A percentile compares a stretch with the other conserved stretches of the same genome.
These are phyloP conservation scores for Cuculus canorus DNA, from an alignment of 2,797 vertebrate genomes.

Conservation along the genomic window DNA sequence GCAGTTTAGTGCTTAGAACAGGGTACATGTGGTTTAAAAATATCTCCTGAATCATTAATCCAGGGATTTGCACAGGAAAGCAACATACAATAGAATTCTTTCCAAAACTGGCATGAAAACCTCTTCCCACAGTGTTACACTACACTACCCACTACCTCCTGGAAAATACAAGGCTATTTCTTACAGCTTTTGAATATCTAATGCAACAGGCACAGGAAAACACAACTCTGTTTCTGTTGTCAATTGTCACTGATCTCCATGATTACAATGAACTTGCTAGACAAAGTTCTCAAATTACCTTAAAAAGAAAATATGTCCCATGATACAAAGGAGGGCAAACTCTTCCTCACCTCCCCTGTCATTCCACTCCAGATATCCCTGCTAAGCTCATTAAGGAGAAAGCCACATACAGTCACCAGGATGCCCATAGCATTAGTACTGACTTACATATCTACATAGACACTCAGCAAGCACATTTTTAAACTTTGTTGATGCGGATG, in stretches of 20 bases:
- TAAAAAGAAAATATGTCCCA: background rate
- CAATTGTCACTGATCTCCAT: background rate
- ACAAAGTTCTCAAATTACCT: background rate
- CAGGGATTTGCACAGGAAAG: background rate
- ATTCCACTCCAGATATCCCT: background rate
- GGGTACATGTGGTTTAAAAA: background rate
- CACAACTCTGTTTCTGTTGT: background rate
- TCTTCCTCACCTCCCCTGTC: background rate
- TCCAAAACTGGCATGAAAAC: background rate
- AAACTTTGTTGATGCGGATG: background rate
- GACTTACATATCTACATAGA: background rate
- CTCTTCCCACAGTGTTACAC: background rate
- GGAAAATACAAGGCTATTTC: background rate
- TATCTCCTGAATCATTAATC: background rate
- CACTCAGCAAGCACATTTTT: background rate
- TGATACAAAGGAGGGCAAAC: background rate
- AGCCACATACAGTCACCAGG: background rate
- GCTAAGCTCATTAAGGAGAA: background rate
- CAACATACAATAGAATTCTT: background rate
- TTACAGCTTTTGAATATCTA: background rate
- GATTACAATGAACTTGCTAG: background rate
- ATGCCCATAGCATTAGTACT: fast-evolving
- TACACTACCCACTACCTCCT: background rate
- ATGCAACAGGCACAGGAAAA: background rate
- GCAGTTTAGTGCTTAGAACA: background rate